Evolutionary conservation across 2,888 invertebrate species (phyloP), one percentile per base, ranked within the genome.

Genomic region (Melieria crassipennis): DNA sequence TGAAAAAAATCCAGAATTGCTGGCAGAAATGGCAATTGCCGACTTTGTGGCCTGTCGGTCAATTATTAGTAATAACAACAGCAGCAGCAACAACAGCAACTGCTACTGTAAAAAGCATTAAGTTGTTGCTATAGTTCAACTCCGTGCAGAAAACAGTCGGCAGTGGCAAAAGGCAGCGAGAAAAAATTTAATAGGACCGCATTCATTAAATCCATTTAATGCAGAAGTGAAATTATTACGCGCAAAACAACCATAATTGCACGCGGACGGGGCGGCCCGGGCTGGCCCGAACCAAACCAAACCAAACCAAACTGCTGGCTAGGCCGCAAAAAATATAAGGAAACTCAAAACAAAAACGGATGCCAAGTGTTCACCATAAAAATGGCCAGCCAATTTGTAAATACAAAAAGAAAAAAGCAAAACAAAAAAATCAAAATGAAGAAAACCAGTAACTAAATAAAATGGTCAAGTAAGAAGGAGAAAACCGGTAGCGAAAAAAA

Each of bases 141-240:
- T 30, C 30, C 30, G 69, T 47, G 58, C 64, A 70, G 61, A 72
- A 68, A 65, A 45, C 50, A 60, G 66, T 66, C 65, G 61, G n/a
- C 57, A 47, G 52, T 65, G 57, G 69, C 55, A 50, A 57, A 65
- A 48, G 30, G 56, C 50, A 58, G 52, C 50, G 70, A 73, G 65
- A 45, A 72, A 68, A 73, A 76, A 82, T 79, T 79, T 83, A 83
- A 83, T 83, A 79, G 80, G 80, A 82, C 81, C 78, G 82, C 82
- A 83, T 81, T 83, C 84, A 83, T 84, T 84, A 83, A 83, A 83
- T 83, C 79, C 82, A 83, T 83, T 84, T 83, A 81, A 80, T 83
- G 80, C 79, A 80, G 80, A 81, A 78, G 79, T 79, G 79, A 82
- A 84, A 84, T 84, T 83, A 83, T 82, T 82, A 73, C 73, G 78